Evolutionary conservation across 2,888 invertebrate genomes (phyloP), one percentile per base, ranked within the genome.

Genomic region (Muscina levida): DNA sequence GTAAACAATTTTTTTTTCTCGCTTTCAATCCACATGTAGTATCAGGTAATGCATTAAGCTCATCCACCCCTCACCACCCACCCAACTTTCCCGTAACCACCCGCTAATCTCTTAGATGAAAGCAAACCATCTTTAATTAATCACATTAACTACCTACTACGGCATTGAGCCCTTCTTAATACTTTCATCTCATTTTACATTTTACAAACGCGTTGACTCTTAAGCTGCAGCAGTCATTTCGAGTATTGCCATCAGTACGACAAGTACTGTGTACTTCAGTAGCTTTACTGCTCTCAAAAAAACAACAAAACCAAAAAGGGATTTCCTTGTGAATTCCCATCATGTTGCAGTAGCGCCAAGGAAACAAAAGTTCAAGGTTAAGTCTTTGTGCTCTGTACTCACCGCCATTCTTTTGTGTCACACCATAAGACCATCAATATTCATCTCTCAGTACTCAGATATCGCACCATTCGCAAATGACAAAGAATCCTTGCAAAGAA

Each of bases 281-380:
- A 59, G 37, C 17, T 5, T 59, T 59, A 17, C 37, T 10, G 62
- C n/a, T 17, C 19, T 39, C 31, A 31, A 31, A 31, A 31, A 8
- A 10, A 39, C 19, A 39, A 17, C 22, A 17, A 11, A 11, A 22
- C 42, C 42, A 42, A 42, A 8, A 42, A 39, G 15, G 42, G 19
- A 42, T 62, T 39, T 62, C 19, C 13, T 19, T 42, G 62, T 53
- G 53, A 68, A 72, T 72, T 68, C 53, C 72, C 68, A 68, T 68
- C 59, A 72, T 77, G 53, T 62, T 37, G 76, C 13, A 56, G 48
- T 10, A 8, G 53, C 59, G 22, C 31, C 3, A 31, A 31, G 3
- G 31, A 31, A 31, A 31, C 31, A 31, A 72, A 72, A 81, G 81
- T 77, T 81, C 81, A 81, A 77, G 81, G 81, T 48, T 42, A 65